These are phyloP conservation scores for Uria lomvia DNA, from an alignment of 2,113 vertebrate species.

Conservation along the genomic window DNA sequence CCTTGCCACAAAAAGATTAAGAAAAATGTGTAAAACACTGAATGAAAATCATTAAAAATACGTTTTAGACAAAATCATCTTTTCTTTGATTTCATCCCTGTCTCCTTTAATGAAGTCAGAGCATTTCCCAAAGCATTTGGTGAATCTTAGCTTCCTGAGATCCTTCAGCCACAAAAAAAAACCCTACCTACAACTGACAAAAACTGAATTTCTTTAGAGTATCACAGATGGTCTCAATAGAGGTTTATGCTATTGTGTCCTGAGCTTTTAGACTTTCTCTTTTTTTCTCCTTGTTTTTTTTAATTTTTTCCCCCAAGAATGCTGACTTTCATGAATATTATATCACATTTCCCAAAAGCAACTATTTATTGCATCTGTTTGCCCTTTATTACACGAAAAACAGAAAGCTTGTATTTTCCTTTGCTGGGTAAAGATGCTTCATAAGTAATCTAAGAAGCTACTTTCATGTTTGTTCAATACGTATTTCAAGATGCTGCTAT, in stretches of 20 bases:
- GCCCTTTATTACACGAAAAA: slow-evolving; percentile 11
- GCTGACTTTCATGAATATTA: slow-evolving; percentile 21
- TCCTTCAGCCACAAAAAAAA: background rate
- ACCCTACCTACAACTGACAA: background rate
- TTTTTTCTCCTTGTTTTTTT: background rate
- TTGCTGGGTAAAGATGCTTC: slow-evolving; percentile 39
- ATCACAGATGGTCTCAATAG: background rate
- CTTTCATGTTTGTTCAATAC: slow-evolving; percentile 65
- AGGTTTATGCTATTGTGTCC: background rate
- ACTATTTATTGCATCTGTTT: slow-evolving; percentile 34
- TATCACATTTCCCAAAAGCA: slow-evolving; percentile 27
- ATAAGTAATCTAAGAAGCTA: slow-evolving; percentile 49
- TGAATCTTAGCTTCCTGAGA: background rate
- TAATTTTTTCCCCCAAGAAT: background rate
- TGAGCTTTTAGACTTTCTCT: background rate
- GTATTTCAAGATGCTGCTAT: slow-evolving; percentile 72
- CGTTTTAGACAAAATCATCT: background rate
- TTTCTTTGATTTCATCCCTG: background rate
- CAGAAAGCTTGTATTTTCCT: slow-evolving; percentile 32
- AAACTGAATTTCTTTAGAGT: background rate
- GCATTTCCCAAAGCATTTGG: background rate
- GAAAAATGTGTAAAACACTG: background rate
- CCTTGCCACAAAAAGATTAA: background rate
- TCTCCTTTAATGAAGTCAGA: background rate
- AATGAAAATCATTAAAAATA: background rate